Evolutionary conservation across 2,888 invertebrate genomes (phyloP), one percentile per base, ranked within the genome.

Genomic region (Hyposoter dolosus): DNA sequence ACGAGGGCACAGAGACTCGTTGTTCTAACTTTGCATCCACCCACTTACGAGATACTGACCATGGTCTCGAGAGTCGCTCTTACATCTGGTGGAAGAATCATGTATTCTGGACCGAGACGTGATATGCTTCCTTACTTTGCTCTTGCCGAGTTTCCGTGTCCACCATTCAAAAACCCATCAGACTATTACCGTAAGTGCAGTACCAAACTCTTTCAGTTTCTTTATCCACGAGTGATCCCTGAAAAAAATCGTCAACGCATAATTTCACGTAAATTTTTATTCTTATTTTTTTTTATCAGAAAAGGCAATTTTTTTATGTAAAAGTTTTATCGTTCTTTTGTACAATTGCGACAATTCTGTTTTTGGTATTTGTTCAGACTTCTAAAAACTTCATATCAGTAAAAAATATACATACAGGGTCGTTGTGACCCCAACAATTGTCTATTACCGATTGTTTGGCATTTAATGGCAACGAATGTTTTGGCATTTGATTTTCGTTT

Each of bases 101-200:
- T 99, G 96, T 99, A 97, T 94, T 98, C 98, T 91, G 99, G 99
- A 53, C 96, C 97, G 90, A 96, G 98, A 91, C 95, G 97, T 90
- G 98, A 98, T 93, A 97, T 99, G 97, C 96, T 98, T 93, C 97
- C 98, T 92, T 99, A 99, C 95, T 99, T 99, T 95, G 97, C 95
- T 6, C 92, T 95, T 86, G 96, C 97, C 6, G 98, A 99, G 92
- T 99, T 98, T 95, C 98, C 99, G 2, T 99, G 99, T 94, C 99
- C 99, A 17, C 97, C 98, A 0, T 99, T 98, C 94, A 99, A 99
- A 94, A 99, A 99, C 93, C 99, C 99, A 74, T 98, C 98, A 0
- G 99, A 99, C 95, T 99, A 99, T 94, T 99, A 99, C 93, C 95
- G 98, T 98, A 95, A 96, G 97, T 50, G 15, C 12, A 56, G 40